Evolutionary conservation across 2,888 invertebrate species (phyloP).

Genomic region (Cerastis rubricosa): DNA sequence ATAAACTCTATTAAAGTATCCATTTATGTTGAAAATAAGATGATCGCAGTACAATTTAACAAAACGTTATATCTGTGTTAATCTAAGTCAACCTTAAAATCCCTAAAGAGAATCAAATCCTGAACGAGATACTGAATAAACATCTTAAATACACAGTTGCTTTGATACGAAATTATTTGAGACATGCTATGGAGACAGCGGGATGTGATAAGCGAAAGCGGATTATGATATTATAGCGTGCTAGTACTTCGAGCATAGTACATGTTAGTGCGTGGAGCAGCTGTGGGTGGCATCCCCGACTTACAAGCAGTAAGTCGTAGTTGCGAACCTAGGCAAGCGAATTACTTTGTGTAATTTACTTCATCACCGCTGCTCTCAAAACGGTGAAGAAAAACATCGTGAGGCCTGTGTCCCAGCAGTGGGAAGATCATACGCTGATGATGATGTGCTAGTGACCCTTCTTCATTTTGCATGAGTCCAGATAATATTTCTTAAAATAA

Average conservation of each 20-base stretch:
- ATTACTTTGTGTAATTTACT: too few relatives aligned
- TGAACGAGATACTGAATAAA: conserved; percentile 21
- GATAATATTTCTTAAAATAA: background rate
- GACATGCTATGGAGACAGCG: background rate
- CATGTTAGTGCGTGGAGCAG: too few relatives aligned
- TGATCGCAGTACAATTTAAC: background rate
- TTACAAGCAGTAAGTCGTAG: too few relatives aligned
- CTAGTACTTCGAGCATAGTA: too few relatives aligned
- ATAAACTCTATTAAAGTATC: background rate
- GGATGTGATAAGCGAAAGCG: background rate
- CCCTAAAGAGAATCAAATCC: conserved; percentile 18
- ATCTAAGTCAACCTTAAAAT: conserved; percentile 9
- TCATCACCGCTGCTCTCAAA: too few relatives aligned
- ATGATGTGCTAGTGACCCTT: background rate
- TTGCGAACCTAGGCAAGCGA: too few relatives aligned
- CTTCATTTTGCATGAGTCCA: background rate
- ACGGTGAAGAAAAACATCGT: too few relatives aligned
- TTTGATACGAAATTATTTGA: conserved; percentile 30
- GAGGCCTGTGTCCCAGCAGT: too few relatives aligned
- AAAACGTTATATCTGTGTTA: background rate
- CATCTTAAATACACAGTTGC: conserved; percentile 36
- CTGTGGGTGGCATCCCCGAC: too few relatives aligned
- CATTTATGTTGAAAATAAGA: background rate
- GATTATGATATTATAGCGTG: background rate
- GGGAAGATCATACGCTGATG: too few relatives aligned